Conservation (phyloP, 2,113 vertebrate genomes). For the Phylloscopus trochilus region DNA sequence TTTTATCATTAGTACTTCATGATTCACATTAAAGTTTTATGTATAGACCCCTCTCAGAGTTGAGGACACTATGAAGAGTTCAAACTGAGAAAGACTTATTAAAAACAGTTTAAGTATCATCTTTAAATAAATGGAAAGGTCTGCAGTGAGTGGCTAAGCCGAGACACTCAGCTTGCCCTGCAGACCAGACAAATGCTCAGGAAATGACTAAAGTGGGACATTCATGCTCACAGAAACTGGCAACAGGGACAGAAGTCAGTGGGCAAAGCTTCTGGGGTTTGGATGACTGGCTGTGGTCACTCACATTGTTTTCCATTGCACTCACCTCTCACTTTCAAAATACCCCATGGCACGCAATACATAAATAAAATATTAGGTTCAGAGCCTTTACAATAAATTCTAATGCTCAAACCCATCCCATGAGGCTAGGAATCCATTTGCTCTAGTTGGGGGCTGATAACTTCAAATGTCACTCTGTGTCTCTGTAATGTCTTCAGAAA, state of each 20-base stretch:
- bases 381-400: neutral
- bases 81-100: neutral
- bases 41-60: neutral
- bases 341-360: neutral
- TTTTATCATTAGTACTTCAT: neutral
- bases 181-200: neutral
- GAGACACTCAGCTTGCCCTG: neutral
- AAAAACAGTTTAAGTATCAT: neutral
- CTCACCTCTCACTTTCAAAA: slow-evolving; percentile 12
- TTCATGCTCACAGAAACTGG: neutral
- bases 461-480: neutral
- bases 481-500: neutral
- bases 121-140: neutral
- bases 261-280: slow-evolving; percentile 7
- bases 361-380: neutral
- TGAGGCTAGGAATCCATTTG: neutral
- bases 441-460: neutral
- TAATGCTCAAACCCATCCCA: neutral
- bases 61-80: neutral
- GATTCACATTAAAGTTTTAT: neutral
- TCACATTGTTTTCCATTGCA: neutral
- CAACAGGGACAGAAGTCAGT: neutral
- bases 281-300: neutral
- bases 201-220: slow-evolving; percentile 13
- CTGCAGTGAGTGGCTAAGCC: neutral